These are phyloP conservation scores for Harlomillsia oculata DNA, from an alignment of 1,140 invertebrate genomes.

Conservation along the genomic window DNA sequence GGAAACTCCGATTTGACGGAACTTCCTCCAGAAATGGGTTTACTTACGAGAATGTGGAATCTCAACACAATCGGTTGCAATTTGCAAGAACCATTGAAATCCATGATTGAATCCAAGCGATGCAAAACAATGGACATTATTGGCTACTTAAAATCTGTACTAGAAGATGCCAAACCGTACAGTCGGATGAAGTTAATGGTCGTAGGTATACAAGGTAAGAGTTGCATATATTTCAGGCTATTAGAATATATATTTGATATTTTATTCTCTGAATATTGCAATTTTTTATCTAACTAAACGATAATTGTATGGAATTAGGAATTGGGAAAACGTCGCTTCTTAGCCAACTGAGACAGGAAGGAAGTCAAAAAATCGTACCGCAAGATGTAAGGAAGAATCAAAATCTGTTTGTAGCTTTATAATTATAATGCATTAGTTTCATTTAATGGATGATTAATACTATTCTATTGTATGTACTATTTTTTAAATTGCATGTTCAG, in stretches of 20 bases:
- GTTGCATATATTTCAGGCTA: not conserved
- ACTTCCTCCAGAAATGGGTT: slow-evolving; percentile 87
- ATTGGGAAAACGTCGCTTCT: slow-evolving; percentile 90
- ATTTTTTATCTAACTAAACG: too few species aligned
- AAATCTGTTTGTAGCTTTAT: not conserved
- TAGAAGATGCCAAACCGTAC: slow-evolving; percentile 75
- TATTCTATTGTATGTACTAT: slow-evolving; percentile 11
- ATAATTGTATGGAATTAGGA: too few species aligned
- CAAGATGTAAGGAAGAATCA: slow-evolving; percentile 48
- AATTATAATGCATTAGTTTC: not conserved
- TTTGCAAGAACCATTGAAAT: slow-evolving; percentile 76
- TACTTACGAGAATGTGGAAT: slow-evolving; percentile 88
- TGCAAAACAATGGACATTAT: slow-evolving; percentile 95
- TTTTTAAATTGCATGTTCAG: slow-evolving; percentile 35
- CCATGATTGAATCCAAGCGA: slow-evolving; percentile 84
- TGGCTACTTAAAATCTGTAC: slow-evolving; percentile 76
- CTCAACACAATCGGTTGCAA: slow-evolving; percentile 83
- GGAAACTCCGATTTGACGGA: slow-evolving; percentile 75
- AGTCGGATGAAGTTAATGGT: slow-evolving; percentile 96
- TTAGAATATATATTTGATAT: not conserved
- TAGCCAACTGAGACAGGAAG: slow-evolving; percentile 76
- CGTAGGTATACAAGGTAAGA: slow-evolving; percentile 66
- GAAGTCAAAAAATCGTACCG: slow-evolving; percentile 63
- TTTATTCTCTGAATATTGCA: not conserved
- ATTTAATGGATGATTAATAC: slow-evolving; percentile 6